Conservation (phyloP, 2,797 vertebrate genomes). For the Pteropus rufus region DNA sequence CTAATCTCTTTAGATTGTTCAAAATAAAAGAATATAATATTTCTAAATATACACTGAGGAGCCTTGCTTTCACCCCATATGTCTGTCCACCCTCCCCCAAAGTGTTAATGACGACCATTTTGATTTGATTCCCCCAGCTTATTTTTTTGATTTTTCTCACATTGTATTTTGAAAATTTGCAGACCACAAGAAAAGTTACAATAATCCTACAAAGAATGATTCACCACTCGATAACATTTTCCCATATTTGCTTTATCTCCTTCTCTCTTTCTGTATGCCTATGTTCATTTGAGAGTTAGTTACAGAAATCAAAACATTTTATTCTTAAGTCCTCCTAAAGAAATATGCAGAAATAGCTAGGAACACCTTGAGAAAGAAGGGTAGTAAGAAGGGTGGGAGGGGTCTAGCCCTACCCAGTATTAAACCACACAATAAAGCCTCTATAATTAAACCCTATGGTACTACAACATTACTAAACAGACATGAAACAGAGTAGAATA, state of each 20-base stretch:
- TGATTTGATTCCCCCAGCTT: not conserved
- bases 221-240: not conserved
- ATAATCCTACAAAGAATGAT: not conserved
- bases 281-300: not conserved
- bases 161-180: not conserved
- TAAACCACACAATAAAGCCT: not conserved
- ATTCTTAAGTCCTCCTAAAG: not conserved
- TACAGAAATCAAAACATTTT: not conserved
- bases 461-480: not conserved
- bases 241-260: not conserved
- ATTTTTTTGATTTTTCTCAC: not conserved
- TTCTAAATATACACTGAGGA: not conserved
- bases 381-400: accelerated
- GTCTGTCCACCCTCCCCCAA: not conserved
- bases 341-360: not conserved
- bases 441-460: not conserved
- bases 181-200: not conserved
- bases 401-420: accelerated
- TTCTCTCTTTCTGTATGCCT: not conserved
- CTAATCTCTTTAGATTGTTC: not conserved
- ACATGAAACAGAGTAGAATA: not conserved
- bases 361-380: not conserved
- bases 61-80: not conserved
- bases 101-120: not conserved
- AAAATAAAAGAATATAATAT: not conserved